Conservation (phyloP, 2,888 invertebrate species). For the Keiferia lycopersicella region DNA sequence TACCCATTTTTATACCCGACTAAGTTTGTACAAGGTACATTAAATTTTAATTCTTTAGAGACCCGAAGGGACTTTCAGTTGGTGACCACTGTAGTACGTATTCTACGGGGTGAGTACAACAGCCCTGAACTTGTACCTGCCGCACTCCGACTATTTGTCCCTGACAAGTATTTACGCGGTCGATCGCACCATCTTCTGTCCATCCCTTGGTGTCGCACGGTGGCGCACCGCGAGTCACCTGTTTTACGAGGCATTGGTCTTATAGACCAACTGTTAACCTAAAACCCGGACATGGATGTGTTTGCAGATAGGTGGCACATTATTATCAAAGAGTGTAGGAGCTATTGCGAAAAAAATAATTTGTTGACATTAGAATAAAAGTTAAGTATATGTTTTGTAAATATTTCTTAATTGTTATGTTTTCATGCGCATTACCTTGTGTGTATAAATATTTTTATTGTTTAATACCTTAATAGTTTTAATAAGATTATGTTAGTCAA, state of each 20-base stretch:
- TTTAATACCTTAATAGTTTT: too few species aligned
- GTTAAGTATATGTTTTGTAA: too few species aligned
- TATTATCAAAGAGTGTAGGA: background rate
- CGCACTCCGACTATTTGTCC: constrained; percentile 15
- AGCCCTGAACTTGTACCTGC: background rate
- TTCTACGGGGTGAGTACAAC: background rate
- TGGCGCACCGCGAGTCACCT: background rate
- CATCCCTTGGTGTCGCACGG: background rate
- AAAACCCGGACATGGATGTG: background rate
- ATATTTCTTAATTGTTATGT: too few species aligned
- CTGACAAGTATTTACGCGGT: constrained; percentile 1
- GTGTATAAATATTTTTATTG: too few species aligned
- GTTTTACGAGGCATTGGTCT: background rate
- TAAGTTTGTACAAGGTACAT: background rate
- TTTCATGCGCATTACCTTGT: too few species aligned
- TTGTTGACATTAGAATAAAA: background rate
- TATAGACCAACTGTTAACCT: background rate
- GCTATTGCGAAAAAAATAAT: constrained; percentile 16
- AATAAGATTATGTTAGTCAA: too few species aligned
- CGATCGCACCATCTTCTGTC: background rate
- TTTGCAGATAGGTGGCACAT: background rate
- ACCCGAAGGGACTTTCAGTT: background rate
- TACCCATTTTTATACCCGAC: constrained; percentile 4
- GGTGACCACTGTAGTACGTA: background rate
- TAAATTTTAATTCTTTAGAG: constrained; percentile 10